Conservation (phyloP, 2,888 invertebrate species). For the Pachymerium ferrugineum region DNA sequence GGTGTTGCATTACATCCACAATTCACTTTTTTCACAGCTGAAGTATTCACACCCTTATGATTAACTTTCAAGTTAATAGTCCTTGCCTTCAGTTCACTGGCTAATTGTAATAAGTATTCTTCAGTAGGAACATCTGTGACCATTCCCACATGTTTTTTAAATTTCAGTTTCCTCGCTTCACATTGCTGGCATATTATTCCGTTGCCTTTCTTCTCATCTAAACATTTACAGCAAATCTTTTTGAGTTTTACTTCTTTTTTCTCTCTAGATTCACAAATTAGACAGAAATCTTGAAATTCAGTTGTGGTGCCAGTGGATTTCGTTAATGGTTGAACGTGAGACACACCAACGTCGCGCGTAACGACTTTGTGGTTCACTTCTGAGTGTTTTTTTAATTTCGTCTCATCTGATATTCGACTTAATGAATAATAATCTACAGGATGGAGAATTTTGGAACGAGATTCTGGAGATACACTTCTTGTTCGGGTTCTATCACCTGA, state of each 20-base stretch:
- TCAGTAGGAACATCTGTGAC: not conserved
- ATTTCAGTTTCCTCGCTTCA: not conserved
- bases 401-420: not conserved
- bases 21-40: not conserved
- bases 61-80: not conserved
- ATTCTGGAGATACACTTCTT: conserved; percentile 23
- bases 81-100: not conserved
- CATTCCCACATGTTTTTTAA: not conserved
- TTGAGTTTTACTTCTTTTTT: not conserved
- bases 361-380: conserved; percentile 53
- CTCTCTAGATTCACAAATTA: not conserved
- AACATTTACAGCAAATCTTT: not conserved
- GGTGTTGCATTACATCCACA: not conserved
- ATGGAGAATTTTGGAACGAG: not conserved
- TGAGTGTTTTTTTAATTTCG: conserved; percentile 20
- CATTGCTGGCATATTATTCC: conserved; percentile 16
- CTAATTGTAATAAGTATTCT: no score
- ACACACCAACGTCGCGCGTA: conserved; percentile 60
- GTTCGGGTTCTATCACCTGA: not conserved
- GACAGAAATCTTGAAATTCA: not conserved
- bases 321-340: conserved; percentile 42
- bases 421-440: not conserved
- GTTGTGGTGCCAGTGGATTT: conserved; percentile 34
- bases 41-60: not conserved
- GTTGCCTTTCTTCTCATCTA: not conserved